A percentile compares a stretch with the other conserved stretches of the same genome.
Conservation (phyloP, 1,140 invertebrate genomes). For the Dendrolimus punctatus region DNA sequence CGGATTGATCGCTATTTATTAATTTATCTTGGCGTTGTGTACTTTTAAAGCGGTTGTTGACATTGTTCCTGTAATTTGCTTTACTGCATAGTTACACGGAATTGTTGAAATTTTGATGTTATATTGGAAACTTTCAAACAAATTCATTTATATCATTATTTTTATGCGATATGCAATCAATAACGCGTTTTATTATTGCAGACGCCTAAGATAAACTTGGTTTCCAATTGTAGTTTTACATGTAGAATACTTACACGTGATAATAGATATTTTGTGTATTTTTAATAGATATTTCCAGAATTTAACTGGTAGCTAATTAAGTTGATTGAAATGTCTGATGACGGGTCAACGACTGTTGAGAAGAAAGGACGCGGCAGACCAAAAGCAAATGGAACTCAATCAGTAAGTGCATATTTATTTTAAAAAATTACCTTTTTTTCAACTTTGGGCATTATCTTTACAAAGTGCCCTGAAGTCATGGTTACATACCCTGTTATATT, state of each 20-base stretch:
- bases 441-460: too few species aligned
- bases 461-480: background rate
- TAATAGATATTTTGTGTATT: too few species aligned
- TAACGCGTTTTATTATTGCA: constrained; percentile 1
- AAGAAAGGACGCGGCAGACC: constrained; percentile 70
- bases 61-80: constrained; percentile 25
- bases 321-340: constrained; percentile 64
- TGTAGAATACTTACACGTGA: too few species aligned
- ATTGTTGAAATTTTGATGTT: too few species aligned
- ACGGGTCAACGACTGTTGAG: constrained; percentile 66
- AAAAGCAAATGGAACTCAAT: constrained; percentile 68
- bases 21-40: constrained; percentile 1
- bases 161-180: constrained; percentile 1
- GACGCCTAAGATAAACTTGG: too few species aligned
- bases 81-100: background rate
- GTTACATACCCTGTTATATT: background rate
- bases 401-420: constrained; percentile 26
- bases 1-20: background rate
- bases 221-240: too few species aligned
- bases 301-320: constrained; percentile 15
- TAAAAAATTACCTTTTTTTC: background rate
- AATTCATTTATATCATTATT: constrained; percentile 2
- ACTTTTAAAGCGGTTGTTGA: constrained; percentile 11
- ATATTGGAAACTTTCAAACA: too few species aligned
- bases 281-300: constrained; percentile 12